phyloP scores from a whole-genome alignment of 2,113 vertebrate species.

The Albula glossodonta region DNA sequence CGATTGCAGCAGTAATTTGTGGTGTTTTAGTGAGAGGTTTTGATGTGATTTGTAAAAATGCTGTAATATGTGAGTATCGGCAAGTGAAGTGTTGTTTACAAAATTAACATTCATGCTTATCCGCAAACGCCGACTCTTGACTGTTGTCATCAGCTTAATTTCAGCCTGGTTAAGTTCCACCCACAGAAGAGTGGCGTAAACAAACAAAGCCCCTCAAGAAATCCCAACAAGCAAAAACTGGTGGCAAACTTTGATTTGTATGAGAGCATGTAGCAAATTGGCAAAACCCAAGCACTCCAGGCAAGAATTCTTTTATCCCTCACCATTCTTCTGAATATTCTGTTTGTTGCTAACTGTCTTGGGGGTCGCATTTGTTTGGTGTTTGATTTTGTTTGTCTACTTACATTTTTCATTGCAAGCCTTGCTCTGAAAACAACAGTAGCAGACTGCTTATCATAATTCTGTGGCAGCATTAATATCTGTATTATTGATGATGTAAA shows the following conservation, averaged over 20 bases:
- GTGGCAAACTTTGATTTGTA: conserved; percentile 58
- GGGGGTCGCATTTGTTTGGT: conserved; percentile 49
- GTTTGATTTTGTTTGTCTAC: conserved; percentile 22
- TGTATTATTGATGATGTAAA: conserved; percentile 56
- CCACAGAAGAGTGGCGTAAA: conserved; percentile 44
- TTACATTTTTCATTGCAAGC: conserved; percentile 35
- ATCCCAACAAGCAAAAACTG: conserved; percentile 48
- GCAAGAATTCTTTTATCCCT: conserved; percentile 47
- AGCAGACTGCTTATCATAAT: conserved; percentile 52
- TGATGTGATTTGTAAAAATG: conserved; percentile 63
- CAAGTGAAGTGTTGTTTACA: conserved; percentile 19
- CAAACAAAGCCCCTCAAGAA: conserved; percentile 52
- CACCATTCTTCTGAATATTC: conserved; percentile 53
- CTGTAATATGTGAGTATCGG: background rate
- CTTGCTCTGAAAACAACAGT: conserved; percentile 46
- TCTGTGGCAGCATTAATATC: conserved; percentile 49
- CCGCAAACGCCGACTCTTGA: background rate
- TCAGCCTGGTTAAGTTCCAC: conserved; percentile 38
- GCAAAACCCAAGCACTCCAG: conserved; percentile 53
- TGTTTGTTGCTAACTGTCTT: conserved; percentile 49
- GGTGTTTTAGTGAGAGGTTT: conserved; percentile 41
- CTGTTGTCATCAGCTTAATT: conserved; percentile 52
- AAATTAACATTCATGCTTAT: background rate
- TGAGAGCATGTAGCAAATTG: conserved; percentile 46
- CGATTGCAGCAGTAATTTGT: conserved; percentile 48